Evolutionary conservation across 2,113 vertebrate genomes (phyloP).

Genomic region (Camelus bactrianus): DNA sequence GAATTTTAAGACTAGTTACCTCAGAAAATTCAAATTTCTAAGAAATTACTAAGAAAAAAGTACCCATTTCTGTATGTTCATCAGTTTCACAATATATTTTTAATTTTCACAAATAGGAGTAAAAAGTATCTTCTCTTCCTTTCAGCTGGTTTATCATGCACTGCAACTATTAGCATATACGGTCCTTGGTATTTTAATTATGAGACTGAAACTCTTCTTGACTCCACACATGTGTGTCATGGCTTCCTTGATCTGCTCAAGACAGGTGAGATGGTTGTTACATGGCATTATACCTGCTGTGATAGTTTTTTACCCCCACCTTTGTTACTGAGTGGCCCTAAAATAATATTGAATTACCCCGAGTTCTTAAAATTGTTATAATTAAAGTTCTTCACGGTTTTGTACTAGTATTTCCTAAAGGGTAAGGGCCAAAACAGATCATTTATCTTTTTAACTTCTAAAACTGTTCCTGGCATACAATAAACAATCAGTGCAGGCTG

Average conservation of each 20-base stretch:
- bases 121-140: background rate
- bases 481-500: background rate
- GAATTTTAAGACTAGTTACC: background rate
- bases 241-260: conserved; percentile 96
- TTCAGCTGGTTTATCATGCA: conserved; percentile 94
- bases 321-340: background rate
- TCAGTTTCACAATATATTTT: background rate
- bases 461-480: background rate
- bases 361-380: background rate
- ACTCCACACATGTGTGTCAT: conserved; percentile 98
- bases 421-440: background rate
- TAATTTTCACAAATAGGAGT: background rate
- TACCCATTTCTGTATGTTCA: background rate
- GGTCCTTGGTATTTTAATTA: conserved; percentile 94
- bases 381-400: background rate
- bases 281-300: background rate
- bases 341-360: background rate
- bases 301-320: background rate
- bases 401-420: background rate
- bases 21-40: background rate
- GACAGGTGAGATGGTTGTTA: conserved; percentile 89
- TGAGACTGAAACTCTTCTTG: conserved; percentile 97
- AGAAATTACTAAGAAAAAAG: background rate
- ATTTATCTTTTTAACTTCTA: background rate
- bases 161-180: conserved; percentile 95